Percentiles rank a stretch among this genome's conserved stretches.
phyloP scores from a whole-genome alignment of 2,797 vertebrate genomes.

The Anableps anableps region DNA sequence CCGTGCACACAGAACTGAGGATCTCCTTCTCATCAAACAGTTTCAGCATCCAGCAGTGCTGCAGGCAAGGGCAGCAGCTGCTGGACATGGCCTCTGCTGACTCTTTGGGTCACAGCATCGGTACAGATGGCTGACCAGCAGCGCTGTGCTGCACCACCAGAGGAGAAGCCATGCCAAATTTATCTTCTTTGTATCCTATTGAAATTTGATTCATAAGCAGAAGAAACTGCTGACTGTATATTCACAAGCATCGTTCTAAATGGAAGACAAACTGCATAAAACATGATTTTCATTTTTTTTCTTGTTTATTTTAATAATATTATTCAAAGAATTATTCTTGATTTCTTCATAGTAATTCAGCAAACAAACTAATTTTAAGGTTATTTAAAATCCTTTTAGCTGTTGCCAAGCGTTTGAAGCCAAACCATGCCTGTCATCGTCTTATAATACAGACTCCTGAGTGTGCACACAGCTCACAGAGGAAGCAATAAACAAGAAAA shows the following conservation, averaged over 20 bases:
- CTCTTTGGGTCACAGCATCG: constrained; percentile 54
- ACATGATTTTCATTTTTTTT: neutral
- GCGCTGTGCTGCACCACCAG: constrained; percentile 28
- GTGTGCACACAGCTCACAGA: constrained; percentile 30
- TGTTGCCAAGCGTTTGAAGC: constrained; percentile 69
- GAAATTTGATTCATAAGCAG: constrained; percentile 14
- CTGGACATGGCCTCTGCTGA: constrained; percentile 37
- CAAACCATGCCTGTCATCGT: constrained; percentile 63
- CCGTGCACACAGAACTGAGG: neutral
- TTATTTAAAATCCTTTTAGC: constrained; percentile 71
- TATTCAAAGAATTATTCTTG: constrained; percentile 43
- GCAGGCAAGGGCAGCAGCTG: constrained; percentile 51
- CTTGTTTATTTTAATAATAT: constrained; percentile 42
- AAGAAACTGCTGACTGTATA: neutral
- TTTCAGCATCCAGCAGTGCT: constrained; percentile 30
- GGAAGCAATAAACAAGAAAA: constrained; percentile 64
- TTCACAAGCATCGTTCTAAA: constrained; percentile 9
- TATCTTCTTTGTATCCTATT: constrained; percentile 14
- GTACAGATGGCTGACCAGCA: constrained; percentile 57
- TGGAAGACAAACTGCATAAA: constrained; percentile 1
- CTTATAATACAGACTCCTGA: constrained; percentile 59
- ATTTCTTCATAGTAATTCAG: constrained; percentile 46
- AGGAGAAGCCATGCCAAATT: constrained; percentile 36
- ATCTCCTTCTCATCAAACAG: constrained; percentile 20
- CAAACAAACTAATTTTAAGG: constrained; percentile 60